These are phyloP conservation scores for Onychomys arenicola DNA, from an alignment of 2,797 vertebrate genomes.

Conservation along the genomic window DNA sequence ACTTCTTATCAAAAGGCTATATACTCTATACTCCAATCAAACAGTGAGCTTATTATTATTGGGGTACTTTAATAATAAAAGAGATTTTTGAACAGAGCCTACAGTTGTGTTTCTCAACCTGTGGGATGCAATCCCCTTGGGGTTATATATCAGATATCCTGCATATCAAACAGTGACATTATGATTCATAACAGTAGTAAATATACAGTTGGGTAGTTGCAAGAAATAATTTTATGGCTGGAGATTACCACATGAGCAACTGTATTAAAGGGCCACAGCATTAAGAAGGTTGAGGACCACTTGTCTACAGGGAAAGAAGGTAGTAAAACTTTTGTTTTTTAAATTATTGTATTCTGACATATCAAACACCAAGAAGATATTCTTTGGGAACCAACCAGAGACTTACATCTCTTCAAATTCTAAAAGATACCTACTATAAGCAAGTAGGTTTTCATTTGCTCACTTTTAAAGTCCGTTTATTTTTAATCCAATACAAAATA, in stretches of 20 bases:
- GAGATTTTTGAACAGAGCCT: neutral
- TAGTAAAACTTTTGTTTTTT: neutral
- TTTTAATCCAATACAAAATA: neutral
- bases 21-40: neutral
- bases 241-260: neutral
- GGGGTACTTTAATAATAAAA: slow-evolving; percentile 30
- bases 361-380: neutral
- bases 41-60: neutral
- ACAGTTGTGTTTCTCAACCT: neutral
- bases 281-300: neutral
- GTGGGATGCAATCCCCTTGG: neutral
- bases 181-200: neutral
- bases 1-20: neutral
- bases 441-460: neutral
- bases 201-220: neutral
- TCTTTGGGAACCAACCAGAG: neutral
- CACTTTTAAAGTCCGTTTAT: neutral
- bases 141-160: neutral
- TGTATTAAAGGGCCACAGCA: neutral
- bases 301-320: neutral
- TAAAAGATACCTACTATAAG: neutral
- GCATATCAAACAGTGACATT: neutral
- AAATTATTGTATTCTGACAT: neutral
- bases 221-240: no score
- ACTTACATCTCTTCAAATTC: neutral